These are phyloP conservation scores for Porphyrio hochstetteri DNA, from an alignment of 2,113 vertebrate genomes.

Conservation along the genomic window DNA sequence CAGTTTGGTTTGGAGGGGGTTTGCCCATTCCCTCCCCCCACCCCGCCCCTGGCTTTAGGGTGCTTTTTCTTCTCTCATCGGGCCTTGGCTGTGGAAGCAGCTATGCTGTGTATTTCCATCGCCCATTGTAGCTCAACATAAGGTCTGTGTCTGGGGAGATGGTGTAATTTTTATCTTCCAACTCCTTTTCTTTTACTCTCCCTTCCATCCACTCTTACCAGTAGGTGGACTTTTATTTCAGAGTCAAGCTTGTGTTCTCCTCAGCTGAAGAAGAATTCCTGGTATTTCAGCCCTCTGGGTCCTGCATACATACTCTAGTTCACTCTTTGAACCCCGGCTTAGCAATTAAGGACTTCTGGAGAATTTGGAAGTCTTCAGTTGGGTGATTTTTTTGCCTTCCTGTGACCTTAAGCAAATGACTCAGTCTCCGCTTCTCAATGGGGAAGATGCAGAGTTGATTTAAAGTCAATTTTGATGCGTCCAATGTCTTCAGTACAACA, in stretches of 20 bases:
- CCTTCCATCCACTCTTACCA: neutral
- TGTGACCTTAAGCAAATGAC: neutral
- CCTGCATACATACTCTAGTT: neutral
- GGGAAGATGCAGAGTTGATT: neutral
- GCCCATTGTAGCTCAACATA: neutral
- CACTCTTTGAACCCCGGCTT: neutral
- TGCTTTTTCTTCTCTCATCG: neutral
- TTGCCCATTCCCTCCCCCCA: too few species aligned
- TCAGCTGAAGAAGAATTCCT: neutral
- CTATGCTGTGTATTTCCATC: neutral
- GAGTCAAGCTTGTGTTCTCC: neutral
- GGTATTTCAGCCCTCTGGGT: neutral
- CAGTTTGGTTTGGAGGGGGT: neutral
- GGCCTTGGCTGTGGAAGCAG: neutral
- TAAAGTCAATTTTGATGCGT: neutral
- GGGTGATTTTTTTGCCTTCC: neutral
- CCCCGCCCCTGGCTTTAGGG: neutral
- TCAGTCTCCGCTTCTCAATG: neutral
- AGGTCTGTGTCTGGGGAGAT: neutral
- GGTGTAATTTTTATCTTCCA: neutral
- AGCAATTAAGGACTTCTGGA: neutral
- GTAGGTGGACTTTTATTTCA: neutral
- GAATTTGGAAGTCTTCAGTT: neutral
- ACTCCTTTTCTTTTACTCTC: neutral
- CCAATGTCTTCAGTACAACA: neutral